Evolutionary conservation across 2,113 vertebrate genomes (phyloP), one percentile per base, ranked within the genome.

Genomic region (Caretta caretta): DNA sequence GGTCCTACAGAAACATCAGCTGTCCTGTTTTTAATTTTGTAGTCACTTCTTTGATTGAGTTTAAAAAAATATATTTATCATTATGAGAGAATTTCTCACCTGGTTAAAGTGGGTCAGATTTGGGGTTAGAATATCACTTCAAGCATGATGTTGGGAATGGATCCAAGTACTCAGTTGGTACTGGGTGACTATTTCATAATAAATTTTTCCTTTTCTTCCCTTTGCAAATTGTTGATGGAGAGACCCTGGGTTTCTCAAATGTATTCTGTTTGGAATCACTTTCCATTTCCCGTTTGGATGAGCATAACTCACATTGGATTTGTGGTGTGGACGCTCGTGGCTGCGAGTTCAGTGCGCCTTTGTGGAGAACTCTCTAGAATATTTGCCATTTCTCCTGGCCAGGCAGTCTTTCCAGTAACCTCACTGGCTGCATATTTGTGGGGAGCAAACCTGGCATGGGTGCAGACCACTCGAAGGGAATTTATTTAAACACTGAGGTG

Each of bases 211-310:
- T 93, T 65, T 93, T 85, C 12, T 86, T 87, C 56, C 24, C 46
- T 69, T 4, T 62, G 35, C 27, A 83, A 84, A 25, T 19, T 56
- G 19, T 42, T 59, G 62, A 14, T 78, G 83, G 86, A 35, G 29
- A 1, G 1, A 62, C 27, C 49, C 19, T 0, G 1, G 0, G 1
- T 22, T 88, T 24, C 38, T 83, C 65, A 50, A 0, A 0, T 48
- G 53, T 22, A 78, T 49, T 50, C 79, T 1, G 0, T 2, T 8
- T 4, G 12, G 59, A 93, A 5, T 2, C 56, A 79, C 91, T 19
- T 53, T 2, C 80, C 31, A 78, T 72, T 8, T 84, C 89, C 81
- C 79, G 46, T 29, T 13, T 92, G 35, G 83, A 51, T 27, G 25
- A 46, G n/a, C 38, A 16, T 78, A 27, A 29, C 42, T 78, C 42